phyloP scores from a whole-genome alignment of 92 coral and sea anemone genomes.

The Zoanthus gigantus region DNA sequence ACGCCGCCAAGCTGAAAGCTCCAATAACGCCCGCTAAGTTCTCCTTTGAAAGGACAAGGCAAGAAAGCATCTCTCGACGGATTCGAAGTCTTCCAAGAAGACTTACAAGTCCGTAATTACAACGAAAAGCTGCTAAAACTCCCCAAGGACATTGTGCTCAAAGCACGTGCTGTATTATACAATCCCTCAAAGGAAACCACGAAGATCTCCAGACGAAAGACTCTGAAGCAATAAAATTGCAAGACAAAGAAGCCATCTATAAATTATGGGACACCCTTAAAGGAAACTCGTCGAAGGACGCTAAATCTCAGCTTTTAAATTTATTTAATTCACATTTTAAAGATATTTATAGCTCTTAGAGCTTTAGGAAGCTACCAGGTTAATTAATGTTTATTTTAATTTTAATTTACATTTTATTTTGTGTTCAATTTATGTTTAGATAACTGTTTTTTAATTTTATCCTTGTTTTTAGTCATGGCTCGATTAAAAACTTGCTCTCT shows the following conservation, averaged over 20 bases:
- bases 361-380: too few relatives aligned
- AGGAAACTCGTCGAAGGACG: neutral
- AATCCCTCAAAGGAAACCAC: neutral
- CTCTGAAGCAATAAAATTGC: neutral
- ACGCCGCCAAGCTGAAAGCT: neutral
- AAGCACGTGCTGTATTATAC: neutral
- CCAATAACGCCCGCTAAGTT: neutral
- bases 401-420: neutral
- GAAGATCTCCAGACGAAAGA: neutral
- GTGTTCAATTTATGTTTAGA: neutral
- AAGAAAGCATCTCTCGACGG: neutral
- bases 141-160: neutral
- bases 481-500: too few relatives aligned
- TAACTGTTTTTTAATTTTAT: neutral
- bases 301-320: neutral
- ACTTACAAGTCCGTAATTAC: neutral
- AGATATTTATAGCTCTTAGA: neutral
- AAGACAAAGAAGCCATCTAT: neutral
- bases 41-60: neutral
- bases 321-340: neutral
- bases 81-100: neutral
- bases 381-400: too few relatives aligned
- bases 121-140: neutral
- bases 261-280: neutral
- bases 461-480: neutral